These are phyloP conservation scores for Galeopterus variegatus DNA, from an alignment of 2,113 vertebrate genomes.

Conservation along the genomic window DNA sequence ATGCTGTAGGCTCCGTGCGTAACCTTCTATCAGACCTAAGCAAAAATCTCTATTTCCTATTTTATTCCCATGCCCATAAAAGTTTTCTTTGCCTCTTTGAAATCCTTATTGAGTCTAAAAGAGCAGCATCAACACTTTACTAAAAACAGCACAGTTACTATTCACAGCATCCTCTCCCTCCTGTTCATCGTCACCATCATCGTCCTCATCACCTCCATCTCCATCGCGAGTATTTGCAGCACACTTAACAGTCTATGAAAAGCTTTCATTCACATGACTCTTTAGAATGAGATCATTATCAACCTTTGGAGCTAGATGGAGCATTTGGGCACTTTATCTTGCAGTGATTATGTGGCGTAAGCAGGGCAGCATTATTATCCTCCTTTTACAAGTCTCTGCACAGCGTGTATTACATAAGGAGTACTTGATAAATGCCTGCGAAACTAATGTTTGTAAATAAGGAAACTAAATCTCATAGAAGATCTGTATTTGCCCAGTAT, in stretches of 20 bases:
- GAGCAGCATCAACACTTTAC: not conserved
- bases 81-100: not conserved
- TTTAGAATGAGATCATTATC: not conserved
- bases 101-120: not conserved
- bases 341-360: not conserved
- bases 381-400: not conserved
- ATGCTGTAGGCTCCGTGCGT: not conserved
- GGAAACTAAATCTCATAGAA: constrained; percentile 2
- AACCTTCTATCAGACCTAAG: not conserved
- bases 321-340: not conserved
- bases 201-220: not conserved
- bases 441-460: not conserved
- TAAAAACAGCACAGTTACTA: not conserved
- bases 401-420: not conserved
- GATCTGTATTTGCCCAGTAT: not conserved
- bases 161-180: not conserved
- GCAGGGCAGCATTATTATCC: not conserved
- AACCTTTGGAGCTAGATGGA: not conserved
- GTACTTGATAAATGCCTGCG: not conserved
- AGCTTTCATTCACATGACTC: not conserved
- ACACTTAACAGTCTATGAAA: not conserved
- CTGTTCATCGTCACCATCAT: not conserved
- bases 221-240: not conserved
- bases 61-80: not conserved
- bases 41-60: not conserved